These are phyloP conservation scores for Nyctibius grandis DNA, from an alignment of 2,797 vertebrate genomes.

Conservation along the genomic window DNA sequence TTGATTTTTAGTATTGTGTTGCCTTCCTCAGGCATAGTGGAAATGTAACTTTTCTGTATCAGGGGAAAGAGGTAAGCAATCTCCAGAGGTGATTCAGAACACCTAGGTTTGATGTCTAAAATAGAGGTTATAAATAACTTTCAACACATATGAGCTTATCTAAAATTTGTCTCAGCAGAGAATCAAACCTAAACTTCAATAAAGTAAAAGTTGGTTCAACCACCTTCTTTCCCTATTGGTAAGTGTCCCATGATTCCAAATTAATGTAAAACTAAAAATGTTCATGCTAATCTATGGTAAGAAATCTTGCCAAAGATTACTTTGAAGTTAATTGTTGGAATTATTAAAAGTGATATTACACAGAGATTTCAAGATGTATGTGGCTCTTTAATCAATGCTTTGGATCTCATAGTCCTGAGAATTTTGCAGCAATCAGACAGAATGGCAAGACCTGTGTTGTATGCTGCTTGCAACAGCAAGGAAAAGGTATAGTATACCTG, in stretches of 20 bases:
- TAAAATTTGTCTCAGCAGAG: no score
- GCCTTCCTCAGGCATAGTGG: not conserved
- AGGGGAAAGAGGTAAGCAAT: not conserved
- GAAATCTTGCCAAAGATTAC: not conserved
- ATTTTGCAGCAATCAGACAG: not conserved
- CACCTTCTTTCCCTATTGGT: not conserved
- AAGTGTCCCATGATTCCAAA: not conserved
- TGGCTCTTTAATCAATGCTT: not conserved
- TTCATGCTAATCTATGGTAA: not conserved
- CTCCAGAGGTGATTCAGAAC: not conserved
- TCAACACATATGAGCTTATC: not conserved
- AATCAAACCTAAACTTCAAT: no score
- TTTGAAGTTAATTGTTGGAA: not conserved
- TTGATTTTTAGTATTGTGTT: not conserved
- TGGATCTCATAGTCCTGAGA: not conserved
- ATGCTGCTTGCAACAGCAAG: not conserved
- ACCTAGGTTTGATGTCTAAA: not conserved
- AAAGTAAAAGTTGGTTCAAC: not conserved
- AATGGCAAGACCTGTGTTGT: not conserved
- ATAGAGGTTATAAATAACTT: not conserved
- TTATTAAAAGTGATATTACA: not conserved
- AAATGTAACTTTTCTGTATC: not conserved
- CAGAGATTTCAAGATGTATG: not conserved
- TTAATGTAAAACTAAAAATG: not conserved
- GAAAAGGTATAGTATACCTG: not conserved